Evolutionary conservation across 2,888 invertebrate species (phyloP).

Genomic region (Fragum whitleyi): DNA sequence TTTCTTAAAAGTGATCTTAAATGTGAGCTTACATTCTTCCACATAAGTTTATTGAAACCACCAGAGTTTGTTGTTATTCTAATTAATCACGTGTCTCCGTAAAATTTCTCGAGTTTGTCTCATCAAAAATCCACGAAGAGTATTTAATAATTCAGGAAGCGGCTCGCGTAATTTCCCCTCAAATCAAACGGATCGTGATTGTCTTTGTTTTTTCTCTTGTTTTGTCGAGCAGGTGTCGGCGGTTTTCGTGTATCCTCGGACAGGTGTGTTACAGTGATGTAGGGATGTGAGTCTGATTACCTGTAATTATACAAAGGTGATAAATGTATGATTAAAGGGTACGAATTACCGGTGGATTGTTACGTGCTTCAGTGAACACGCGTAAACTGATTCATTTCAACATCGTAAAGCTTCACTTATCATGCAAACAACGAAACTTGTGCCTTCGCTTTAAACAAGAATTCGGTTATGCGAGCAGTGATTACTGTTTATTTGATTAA

Average conservation of each 20-base stretch:
- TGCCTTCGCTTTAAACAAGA: no score
- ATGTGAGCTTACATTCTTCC: no score
- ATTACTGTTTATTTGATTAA: no score
- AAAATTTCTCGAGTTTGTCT: background rate
- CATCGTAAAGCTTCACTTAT: background rate
- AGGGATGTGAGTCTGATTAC: background rate
- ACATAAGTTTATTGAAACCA: no score
- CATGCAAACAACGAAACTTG: no score
- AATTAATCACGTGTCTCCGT: background rate
- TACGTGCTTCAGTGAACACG: background rate
- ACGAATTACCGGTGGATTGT: background rate
- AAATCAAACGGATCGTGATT: background rate
- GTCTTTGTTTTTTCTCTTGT: slow-evolving; percentile 3
- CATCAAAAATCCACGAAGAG: background rate
- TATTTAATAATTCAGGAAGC: slow-evolving; percentile 8
- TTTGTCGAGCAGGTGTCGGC: background rate
- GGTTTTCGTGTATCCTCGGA: background rate
- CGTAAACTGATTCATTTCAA: background rate
- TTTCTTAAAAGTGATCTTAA: no score
- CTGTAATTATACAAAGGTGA: slow-evolving; percentile 4
- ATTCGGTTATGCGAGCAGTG: no score
- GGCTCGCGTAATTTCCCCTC: slow-evolving; percentile 12
- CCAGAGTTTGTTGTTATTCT: no score
- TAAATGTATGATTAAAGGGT: background rate
- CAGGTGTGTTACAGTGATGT: background rate